Percentiles rank a stretch among this genome's conserved stretches.
These are phyloP conservation scores for Zoanthus solanderi DNA, from an alignment of 92 coral and sea anemone genomes.

Conservation along the genomic window DNA sequence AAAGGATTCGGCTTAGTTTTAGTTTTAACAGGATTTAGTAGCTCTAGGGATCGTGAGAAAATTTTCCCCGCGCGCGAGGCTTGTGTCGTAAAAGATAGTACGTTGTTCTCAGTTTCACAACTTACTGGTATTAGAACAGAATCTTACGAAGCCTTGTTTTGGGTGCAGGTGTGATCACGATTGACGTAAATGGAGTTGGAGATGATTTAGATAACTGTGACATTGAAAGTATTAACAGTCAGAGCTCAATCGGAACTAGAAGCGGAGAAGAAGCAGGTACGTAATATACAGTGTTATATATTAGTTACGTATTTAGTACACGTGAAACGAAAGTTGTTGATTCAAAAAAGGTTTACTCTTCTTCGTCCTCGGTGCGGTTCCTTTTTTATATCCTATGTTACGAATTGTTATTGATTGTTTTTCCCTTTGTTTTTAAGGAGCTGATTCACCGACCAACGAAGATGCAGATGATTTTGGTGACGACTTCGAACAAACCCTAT, in stretches of 20 bases:
- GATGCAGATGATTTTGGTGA: slow-evolving; percentile 79
- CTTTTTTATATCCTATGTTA: background rate
- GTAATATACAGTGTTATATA: background rate
- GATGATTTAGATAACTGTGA: slow-evolving; percentile 79
- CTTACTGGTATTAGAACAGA: background rate
- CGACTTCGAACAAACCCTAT: slow-evolving; percentile 90
- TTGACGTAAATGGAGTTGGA: slow-evolving; percentile 29
- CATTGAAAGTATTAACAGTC: slow-evolving; percentile 81
- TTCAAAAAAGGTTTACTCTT: background rate
- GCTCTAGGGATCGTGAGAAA: background rate
- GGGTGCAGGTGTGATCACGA: slow-evolving; percentile 16
- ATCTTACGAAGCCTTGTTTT: slow-evolving; percentile 4
- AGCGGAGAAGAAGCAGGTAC: slow-evolving; percentile 80
- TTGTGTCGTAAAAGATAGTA: background rate
- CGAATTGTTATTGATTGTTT: background rate
- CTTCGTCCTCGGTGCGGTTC: background rate
- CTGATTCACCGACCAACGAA: slow-evolving; percentile 72
- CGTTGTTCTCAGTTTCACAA: no score
- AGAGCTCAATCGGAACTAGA: slow-evolving; percentile 69
- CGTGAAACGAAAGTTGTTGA: slow-evolving; percentile 35
- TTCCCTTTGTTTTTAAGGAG: slow-evolving; percentile 42
- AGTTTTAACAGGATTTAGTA: background rate
- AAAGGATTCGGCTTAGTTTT: background rate
- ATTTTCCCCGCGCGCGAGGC: background rate
- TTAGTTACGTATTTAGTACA: background rate